These are phyloP conservation scores for Drosophila borealis DNA, from an alignment of 2,888 invertebrate genomes.

Conservation along the genomic window DNA sequence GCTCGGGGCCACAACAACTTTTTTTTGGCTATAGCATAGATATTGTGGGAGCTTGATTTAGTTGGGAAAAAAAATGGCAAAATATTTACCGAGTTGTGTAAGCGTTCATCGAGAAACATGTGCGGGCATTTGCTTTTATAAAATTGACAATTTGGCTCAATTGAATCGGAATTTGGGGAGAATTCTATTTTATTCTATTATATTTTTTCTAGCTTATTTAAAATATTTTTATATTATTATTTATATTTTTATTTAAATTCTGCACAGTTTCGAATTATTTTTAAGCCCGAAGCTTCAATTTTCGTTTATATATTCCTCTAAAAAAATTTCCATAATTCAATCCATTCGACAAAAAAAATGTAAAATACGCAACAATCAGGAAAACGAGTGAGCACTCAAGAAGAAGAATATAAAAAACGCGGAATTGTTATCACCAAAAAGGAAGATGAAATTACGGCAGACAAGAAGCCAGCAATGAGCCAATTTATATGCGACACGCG, in stretches of 20 bases:
- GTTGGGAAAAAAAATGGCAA: no score
- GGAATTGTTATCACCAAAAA: constrained; percentile 50
- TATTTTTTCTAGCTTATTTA: not conserved
- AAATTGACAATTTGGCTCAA: no score
- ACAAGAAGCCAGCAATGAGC: constrained; percentile 63
- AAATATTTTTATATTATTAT: not conserved
- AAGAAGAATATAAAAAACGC: constrained; percentile 4
- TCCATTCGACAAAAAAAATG: constrained; percentile 18
- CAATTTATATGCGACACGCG: constrained; percentile 77
- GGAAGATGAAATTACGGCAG: constrained; percentile 47
- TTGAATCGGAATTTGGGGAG: no score
- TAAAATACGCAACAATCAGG: constrained; percentile 34
- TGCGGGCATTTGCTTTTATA: no score
- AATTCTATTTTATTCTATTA: no score
- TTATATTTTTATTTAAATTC: no score
- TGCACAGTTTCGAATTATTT: no score
- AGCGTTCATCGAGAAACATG: no score
- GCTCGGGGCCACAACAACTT: constrained; percentile 4
- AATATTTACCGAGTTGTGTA: no score
- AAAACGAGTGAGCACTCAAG: constrained; percentile 7
- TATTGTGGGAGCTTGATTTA: not conserved
- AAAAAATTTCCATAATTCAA: constrained; percentile 18
- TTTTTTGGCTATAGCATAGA: constrained; percentile 11
- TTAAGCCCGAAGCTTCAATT: no score
- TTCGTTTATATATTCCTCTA: not conserved